These are phyloP conservation scores for Anomalospiza imberbis DNA, from an alignment of 2,797 vertebrate genomes.

Conservation along the genomic window DNA sequence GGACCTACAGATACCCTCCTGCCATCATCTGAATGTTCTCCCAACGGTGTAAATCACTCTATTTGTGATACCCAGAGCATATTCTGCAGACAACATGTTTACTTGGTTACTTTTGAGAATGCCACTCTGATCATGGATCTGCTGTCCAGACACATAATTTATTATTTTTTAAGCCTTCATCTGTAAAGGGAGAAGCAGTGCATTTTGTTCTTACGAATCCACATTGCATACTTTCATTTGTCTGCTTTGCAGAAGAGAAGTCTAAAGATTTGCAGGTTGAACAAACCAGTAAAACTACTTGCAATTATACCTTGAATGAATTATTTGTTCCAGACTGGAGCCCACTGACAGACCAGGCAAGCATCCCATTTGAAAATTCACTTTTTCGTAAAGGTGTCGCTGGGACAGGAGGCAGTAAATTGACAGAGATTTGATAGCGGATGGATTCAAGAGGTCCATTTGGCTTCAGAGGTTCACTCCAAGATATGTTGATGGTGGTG, in stretches of 20 bases:
- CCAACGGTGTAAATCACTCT: not conserved
- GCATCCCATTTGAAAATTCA: slow-evolving; percentile 57
- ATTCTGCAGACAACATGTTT: not conserved
- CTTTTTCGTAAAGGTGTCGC: slow-evolving; percentile 49
- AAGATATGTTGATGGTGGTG: slow-evolving; percentile 52
- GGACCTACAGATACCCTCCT: not conserved
- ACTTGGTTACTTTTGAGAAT: not conserved
- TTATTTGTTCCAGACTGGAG: slow-evolving; percentile 54
- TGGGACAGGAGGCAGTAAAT: slow-evolving; percentile 46
- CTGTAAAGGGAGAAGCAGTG: not conserved
- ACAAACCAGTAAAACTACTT: not conserved
- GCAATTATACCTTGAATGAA: slow-evolving; percentile 64
- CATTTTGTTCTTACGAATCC: not conserved
- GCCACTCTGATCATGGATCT: not conserved
- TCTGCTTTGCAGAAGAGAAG: not conserved
- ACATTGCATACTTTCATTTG: not conserved
- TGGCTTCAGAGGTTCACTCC: slow-evolving; percentile 66
- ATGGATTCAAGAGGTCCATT: slow-evolving; percentile 69
- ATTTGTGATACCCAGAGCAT: not conserved
- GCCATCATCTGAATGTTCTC: not conserved
- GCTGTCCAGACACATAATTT: not conserved
- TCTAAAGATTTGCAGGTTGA: not conserved
- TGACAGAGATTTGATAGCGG: slow-evolving; percentile 69
- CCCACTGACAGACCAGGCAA: slow-evolving; percentile 49
- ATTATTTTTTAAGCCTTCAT: not conserved